Conservation (phyloP, 2,113 vertebrate species). For the Emydocephalus ijimae region DNA sequence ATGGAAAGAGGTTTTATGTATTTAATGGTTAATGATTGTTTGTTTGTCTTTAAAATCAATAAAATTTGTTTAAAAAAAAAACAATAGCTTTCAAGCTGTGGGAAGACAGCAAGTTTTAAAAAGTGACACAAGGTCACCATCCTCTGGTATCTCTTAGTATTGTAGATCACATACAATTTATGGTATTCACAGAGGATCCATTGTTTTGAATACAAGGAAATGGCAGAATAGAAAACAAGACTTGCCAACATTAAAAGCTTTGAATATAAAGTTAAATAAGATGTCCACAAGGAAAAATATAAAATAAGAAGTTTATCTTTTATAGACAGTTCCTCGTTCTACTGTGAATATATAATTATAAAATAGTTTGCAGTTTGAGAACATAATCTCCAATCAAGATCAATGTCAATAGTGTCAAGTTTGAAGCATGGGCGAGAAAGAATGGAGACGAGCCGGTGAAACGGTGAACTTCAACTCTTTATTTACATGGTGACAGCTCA, state of each 20-base stretch:
- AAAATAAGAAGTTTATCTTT: neutral
- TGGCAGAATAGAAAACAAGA: neutral
- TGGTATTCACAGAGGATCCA: neutral
- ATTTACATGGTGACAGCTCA: too few species aligned
- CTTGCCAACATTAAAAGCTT: neutral
- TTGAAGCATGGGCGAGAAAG: too few species aligned
- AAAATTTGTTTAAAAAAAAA: too few species aligned
- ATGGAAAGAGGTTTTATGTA: too few species aligned
- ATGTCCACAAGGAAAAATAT: neutral
- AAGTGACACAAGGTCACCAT: conserved; percentile 53
- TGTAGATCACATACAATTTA: neutral
- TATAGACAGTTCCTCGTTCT: neutral
- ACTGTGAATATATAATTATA: neutral
- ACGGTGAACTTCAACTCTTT: too few species aligned
- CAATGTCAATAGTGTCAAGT: too few species aligned
- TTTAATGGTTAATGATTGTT: too few species aligned
- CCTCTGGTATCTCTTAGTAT: conserved; percentile 46
- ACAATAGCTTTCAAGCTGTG: neutral
- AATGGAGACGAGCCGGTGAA: too few species aligned
- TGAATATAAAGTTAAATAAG: neutral
- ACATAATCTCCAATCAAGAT: neutral
- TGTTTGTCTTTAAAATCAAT: too few species aligned
- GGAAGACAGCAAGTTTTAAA: neutral
- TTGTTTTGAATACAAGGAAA: neutral
- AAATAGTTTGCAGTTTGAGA: neutral